Conservation (phyloP, 2,797 vertebrate genomes). For the Kryptopterus vitreolus region DNA sequence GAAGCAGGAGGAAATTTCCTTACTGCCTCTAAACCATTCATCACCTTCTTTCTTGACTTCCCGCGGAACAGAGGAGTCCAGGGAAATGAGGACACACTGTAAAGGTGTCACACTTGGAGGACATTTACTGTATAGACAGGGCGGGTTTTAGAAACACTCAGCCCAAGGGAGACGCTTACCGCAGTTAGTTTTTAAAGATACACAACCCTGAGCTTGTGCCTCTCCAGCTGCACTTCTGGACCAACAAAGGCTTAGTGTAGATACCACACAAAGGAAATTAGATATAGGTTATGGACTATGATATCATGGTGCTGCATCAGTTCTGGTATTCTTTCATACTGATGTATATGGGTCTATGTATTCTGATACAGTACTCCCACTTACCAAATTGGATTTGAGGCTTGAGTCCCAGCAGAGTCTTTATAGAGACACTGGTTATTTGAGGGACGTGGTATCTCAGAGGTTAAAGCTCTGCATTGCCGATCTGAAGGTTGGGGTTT, state of each 20-base stretch:
- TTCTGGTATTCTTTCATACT: background rate
- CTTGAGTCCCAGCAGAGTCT: no score
- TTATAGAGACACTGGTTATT: no score
- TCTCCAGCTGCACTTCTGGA: conserved; percentile 10
- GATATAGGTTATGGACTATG: background rate
- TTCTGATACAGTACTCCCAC: background rate
- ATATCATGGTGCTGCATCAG: background rate
- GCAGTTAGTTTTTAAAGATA: background rate
- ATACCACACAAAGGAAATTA: no score
- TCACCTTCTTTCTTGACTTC: background rate
- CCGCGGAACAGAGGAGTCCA: background rate
- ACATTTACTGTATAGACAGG: background rate
- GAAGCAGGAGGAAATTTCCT: background rate
- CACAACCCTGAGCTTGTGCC: background rate
- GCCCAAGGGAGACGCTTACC: background rate
- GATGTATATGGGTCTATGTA: background rate
- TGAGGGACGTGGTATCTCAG: no score
- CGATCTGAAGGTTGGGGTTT: no score
- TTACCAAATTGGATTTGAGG: background rate
- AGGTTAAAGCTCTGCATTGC: no score
- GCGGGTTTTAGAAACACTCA: background rate
- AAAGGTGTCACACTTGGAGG: conserved; percentile 17
- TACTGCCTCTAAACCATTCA: background rate
- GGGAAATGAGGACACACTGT: conserved; percentile 19
- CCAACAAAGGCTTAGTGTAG: background rate